Evolutionary conservation across 2,113 vertebrate genomes (phyloP).

Genomic region (Carassius carassius): DNA sequence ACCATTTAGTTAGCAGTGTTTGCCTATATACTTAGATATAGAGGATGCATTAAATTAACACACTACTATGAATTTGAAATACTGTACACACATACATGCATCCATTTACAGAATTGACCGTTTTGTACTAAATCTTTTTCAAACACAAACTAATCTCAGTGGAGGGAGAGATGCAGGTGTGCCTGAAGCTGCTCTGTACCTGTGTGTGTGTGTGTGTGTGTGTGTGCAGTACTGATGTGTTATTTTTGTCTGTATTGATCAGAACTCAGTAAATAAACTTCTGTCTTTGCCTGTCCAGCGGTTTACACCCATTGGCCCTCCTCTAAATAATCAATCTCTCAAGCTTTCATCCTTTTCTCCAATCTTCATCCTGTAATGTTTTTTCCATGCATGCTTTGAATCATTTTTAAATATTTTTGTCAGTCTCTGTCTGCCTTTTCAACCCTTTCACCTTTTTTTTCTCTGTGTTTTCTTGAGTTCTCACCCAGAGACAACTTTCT

Average conservation of each 20-base stretch:
- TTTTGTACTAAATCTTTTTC: neutral
- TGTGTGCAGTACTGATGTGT: neutral
- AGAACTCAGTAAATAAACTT: slow-evolving; percentile 26
- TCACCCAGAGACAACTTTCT: neutral
- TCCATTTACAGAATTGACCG: neutral
- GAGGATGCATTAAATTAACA: neutral
- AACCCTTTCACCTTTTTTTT: neutral
- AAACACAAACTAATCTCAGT: neutral
- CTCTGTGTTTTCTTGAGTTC: neutral
- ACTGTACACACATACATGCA: neutral
- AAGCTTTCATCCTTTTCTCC: neutral
- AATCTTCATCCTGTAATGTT: neutral
- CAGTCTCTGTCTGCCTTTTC: neutral
- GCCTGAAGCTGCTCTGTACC: neutral
- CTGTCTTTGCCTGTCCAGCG: slow-evolving; percentile 1
- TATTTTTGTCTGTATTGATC: slow-evolving; percentile 18
- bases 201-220: neutral
- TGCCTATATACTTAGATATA: neutral
- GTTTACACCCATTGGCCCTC: neutral
- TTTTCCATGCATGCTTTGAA: neutral
- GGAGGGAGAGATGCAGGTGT: neutral
- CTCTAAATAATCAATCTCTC: neutral
- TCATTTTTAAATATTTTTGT: neutral
- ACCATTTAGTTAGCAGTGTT: too few relatives aligned
- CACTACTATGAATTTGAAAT: neutral